Evolutionary conservation across 2,797 vertebrate genomes (phyloP).

Genomic region (Lophius americanus): DNA sequence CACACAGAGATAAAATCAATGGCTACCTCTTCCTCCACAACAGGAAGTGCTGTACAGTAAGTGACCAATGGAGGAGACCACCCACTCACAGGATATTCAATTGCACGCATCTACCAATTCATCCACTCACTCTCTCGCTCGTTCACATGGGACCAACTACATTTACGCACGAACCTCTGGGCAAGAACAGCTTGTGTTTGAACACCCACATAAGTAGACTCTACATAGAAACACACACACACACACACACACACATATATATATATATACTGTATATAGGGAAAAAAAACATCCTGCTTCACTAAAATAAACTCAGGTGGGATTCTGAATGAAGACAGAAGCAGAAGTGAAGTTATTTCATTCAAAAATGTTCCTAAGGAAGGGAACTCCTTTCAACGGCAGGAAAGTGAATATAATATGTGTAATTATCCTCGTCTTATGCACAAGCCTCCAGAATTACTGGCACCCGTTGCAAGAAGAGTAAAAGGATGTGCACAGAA

Average conservation of each 20-base stretch:
- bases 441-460: no score
- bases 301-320: conserved; percentile 1
- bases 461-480: no score
- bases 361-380: no score
- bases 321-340: conserved; percentile 62
- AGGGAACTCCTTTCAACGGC: no score
- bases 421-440: no score
- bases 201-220: conserved; percentile 48
- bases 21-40: conserved; percentile 66
- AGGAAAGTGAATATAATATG: no score
- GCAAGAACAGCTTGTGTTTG: conserved; percentile 40
- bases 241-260: conserved; percentile 29
- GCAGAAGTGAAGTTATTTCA: no score
- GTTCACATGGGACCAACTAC: conserved; percentile 51
- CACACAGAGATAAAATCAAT: conserved; percentile 65
- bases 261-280: no score
- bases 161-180: conserved; percentile 61
- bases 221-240: conserved; percentile 42
- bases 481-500: no score
- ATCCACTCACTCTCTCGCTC: conserved; percentile 58
- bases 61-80: conserved; percentile 67
- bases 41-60: conserved; percentile 65
- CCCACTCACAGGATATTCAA: conserved; percentile 77
- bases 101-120: conserved; percentile 62
- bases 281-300: no score